These are phyloP conservation scores for Caenorhabditis sinica DNA, from an alignment of 2,888 invertebrate species.

Conservation along the genomic window DNA sequence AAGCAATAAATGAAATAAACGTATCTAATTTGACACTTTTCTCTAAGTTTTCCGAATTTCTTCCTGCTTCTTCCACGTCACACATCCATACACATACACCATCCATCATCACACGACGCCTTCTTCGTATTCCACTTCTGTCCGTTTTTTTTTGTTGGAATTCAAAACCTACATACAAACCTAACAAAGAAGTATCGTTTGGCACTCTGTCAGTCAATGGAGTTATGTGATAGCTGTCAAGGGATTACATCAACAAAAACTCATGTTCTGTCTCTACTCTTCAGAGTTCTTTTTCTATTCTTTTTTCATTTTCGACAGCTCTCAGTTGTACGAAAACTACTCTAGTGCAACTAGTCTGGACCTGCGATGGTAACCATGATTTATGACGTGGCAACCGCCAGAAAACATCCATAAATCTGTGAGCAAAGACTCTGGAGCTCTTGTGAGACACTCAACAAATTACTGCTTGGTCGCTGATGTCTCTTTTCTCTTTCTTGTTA, in stretches of 20 bases:
- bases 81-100: slow-evolving; percentile 26
- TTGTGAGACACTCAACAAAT: slow-evolving; percentile 56
- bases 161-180: slow-evolving; percentile 26
- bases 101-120: slow-evolving; percentile 36
- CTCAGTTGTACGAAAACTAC: neutral
- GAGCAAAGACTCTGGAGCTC: slow-evolving; percentile 15
- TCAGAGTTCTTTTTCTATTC: slow-evolving; percentile 19
- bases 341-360: neutral
- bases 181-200: slow-evolving; percentile 54
- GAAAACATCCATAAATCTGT: slow-evolving; percentile 35
- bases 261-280: slow-evolving; percentile 39
- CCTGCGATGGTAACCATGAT: slow-evolving; percentile 17
- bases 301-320: slow-evolving; percentile 21
- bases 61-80: slow-evolving; percentile 33
- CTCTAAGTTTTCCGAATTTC: slow-evolving; percentile 8
- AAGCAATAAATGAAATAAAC: slow-evolving; percentile 43
- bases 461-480: slow-evolving; percentile 57
- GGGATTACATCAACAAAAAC: slow-evolving; percentile 52
- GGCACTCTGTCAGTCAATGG: slow-evolving; percentile 50
- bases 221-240: slow-evolving; percentile 62
- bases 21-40: slow-evolving; percentile 49
- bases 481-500: slow-evolving; percentile 3
- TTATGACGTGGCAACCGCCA: slow-evolving; percentile 47
- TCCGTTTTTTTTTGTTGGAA: neutral
- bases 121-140: slow-evolving; percentile 30